Base-by-base conservation (phyloP, 2,113 vertebrate genomes). In the Thermophis baileyi region DNA sequence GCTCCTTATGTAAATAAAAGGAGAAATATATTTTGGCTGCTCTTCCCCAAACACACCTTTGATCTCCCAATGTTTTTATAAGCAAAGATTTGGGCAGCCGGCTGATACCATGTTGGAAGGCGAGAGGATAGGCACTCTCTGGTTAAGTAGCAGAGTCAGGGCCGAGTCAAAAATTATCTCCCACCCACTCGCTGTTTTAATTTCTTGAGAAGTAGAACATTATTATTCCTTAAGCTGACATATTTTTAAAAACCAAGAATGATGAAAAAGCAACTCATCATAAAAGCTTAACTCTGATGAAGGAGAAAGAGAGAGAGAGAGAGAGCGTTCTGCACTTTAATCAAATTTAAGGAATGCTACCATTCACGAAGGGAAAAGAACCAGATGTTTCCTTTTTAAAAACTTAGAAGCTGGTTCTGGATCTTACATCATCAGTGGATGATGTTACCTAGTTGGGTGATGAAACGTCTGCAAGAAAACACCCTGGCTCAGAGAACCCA, bases 1-100 rank as follows among this genome's bases (percentile, higher is more conserved):
- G 35, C 20, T 87, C 7, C 30, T 3, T 0, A 0, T 27, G 85
- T 0, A 90, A 6, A 2, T 0, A 92, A 6, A 2, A 87, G 86
- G 81, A 47, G 30, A 91, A 91, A 87, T 0, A 18, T 10, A 49
- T 6, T 8, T 16, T 49, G 74, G 74, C 74, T 40, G 74, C 18
- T 94, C 54, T 18, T 63, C 53, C 20, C n/a, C 53, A 60, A 49
- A 24, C 57, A 69, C 0, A 51, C 0, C 69, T 44, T 74, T 40
- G 20, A 81, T 8, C 88, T 4, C 0, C 81, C 22, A 90, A 2
- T 11, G 40, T 94, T 95, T 46, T 35, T 57, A 87, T 30, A 0
- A 89, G 55, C 11, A 89, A 90, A 88, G 87, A 46, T 22, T 88
- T 53, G 46, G 94, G 4, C 1, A 90, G 88, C 85, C 6, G 25